These are phyloP conservation scores for Apotomis capreana DNA, from an alignment of 2,888 invertebrate species.

Conservation along the genomic window DNA sequence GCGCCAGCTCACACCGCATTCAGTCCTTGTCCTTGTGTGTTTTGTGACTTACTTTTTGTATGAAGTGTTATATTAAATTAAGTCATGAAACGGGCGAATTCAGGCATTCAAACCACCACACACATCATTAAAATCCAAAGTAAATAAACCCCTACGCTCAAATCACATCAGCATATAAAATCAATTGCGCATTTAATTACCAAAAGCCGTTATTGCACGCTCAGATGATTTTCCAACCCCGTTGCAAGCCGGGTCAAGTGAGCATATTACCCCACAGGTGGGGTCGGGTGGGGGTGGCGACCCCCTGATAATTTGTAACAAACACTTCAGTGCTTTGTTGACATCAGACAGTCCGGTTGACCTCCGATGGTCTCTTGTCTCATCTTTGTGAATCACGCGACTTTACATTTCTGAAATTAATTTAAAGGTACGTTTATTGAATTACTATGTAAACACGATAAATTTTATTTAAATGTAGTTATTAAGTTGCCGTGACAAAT, in stretches of 20 bases:
- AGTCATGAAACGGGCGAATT: too few species aligned
- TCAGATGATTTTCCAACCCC: constrained; percentile 67
- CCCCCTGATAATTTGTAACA: constrained; percentile 72
- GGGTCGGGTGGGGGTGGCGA: constrained; percentile 69
- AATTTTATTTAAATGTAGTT: constrained; percentile 1
- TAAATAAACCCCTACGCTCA: too few species aligned
- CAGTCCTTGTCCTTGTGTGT: not conserved
- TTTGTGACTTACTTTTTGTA: too few species aligned
- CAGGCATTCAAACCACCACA: too few species aligned
- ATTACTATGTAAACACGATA: not conserved
- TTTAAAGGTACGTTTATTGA: constrained; percentile 22
- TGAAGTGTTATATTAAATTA: too few species aligned
- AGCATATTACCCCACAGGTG: constrained; percentile 71
- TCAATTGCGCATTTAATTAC: constrained; percentile 44
- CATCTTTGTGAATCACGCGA: constrained; percentile 54
- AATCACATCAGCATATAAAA: constrained; percentile 34
- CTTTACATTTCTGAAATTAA: constrained; percentile 15
- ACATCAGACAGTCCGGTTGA: constrained; percentile 72
- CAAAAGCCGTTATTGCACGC: constrained; percentile 61
- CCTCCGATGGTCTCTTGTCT: constrained; percentile 64
- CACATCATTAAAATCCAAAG: too few species aligned
- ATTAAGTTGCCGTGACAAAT: constrained; percentile 8
- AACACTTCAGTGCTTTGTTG: constrained; percentile 71
- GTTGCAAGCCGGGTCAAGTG: constrained; percentile 74
- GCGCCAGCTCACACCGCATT: not conserved